A percentile compares a stretch with the other conserved stretches of the same genome.
Conservation (phyloP, 2,113 vertebrate species). For the Sialia sialis region DNA sequence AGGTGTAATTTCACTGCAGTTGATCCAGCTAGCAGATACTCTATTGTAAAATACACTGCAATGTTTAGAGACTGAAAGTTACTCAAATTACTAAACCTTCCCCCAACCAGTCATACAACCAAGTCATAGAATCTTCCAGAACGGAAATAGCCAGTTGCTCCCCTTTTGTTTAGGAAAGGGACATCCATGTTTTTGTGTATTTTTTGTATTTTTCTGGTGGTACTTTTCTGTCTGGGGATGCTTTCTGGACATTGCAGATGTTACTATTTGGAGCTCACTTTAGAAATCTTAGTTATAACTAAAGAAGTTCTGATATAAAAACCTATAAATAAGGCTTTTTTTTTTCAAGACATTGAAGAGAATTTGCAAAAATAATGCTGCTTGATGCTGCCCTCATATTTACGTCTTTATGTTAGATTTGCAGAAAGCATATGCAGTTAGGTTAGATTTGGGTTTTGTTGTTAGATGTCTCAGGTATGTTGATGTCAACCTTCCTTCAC, state of each 20-base stretch:
- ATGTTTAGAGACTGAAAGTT: not conserved
- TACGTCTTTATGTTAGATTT: not conserved
- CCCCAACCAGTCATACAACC: not conserved
- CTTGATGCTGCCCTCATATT: not conserved
- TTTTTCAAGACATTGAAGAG: not conserved
- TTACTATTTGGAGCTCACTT: not conserved
- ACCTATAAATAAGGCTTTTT: fast-evolving
- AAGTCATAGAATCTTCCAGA: not conserved
- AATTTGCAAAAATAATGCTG: not conserved
- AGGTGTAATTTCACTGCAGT: not conserved
- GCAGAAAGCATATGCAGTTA: not conserved
- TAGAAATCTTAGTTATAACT: not conserved
- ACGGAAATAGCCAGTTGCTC: not conserved
- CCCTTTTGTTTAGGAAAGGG: not conserved
- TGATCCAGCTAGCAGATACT: not conserved
- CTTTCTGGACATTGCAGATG: not conserved
- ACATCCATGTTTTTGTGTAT: not conserved
- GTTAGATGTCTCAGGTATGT: not conserved
- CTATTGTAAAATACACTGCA: not conserved
- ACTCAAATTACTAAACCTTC: not conserved
- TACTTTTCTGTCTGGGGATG: not conserved
- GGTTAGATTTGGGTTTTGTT: not conserved
- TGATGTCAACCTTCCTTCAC: not conserved
- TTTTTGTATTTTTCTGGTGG: not conserved
- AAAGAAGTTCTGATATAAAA: not conserved